Base-by-base conservation (phyloP, 2,113 vertebrate genomes). In the Cnemophilus loriae region DNA sequence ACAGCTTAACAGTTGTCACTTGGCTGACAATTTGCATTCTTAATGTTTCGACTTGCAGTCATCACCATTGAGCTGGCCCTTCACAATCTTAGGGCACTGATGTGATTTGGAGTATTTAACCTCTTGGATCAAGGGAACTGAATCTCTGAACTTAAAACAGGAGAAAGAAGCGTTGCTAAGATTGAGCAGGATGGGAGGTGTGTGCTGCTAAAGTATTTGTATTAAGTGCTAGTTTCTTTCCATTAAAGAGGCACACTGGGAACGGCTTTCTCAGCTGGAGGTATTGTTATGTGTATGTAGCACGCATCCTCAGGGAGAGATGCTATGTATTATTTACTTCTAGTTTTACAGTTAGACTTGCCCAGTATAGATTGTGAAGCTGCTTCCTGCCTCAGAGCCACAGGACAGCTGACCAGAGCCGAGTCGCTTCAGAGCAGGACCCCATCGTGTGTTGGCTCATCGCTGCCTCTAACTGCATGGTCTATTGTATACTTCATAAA, bases 11-110 rank as follows among this genome's bases (percentile, higher is more conserved):
- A 95, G 71, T 89, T 97, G 77, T 95, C 85, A 95, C 77, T 95
- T 96, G 90, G 68, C 76, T 90, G 86, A 90, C 93, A 87, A 96
- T 97, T 96, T 97, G 90, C 74, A 85, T 95, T 96, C 69, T 46
- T 90, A 67, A 92, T 92, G 52, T 83, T 95, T 63, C 67, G 0
- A 82, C 86, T 95, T 94, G 84, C 64, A 91, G 32, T 89, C 50
- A 93, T 91, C 91, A 95, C 93, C 93, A 87, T 63, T 67, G 93
- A 95, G 81, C 61, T 81, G 91, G 88, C 93, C 95, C 73, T 92
- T 90, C 95, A 90, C 74, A 93, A 94, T 97, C 92, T 75, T n/a
- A 49, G 53, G 82, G 57, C 86, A 76, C 49, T 89, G 92, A 79
- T 91, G 64, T 86, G 92, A 95, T 88, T 69, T 92, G 89, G 68